Evolutionary conservation across 2,797 vertebrate genomes (phyloP), one percentile per base, ranked within the genome.

Genomic region (Phrynocephalus forsythii): DNA sequence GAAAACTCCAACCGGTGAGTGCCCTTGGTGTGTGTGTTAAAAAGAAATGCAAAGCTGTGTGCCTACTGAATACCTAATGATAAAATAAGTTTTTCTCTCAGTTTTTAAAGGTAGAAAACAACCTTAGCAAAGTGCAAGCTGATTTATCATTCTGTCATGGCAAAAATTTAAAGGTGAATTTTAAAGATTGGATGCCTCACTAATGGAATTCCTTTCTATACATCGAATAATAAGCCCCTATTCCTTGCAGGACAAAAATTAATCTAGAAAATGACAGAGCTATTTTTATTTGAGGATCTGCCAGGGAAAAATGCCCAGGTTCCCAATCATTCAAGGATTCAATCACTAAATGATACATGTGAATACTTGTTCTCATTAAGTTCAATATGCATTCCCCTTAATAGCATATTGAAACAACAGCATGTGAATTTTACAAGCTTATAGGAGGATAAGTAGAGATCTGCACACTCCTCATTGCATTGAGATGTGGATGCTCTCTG

Each of bases 201-300:
- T 60, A 82, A 76, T 15, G 77, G 73, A 7, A 84, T 84, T 90
- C 52, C 15, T 63, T 72, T 50, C 9, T 48, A 28, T 3, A 88
- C 0, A n/a, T 33, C 3, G 13, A 6, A 38, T 77, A 86, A 81
- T 69, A 75, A 22, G 30, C n/a, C 67, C 69, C 26, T 85, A 82
- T n/a, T 10, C 3, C 28, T 28, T 73, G 28, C 67, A 84, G 85
- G 30, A 84, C 71, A 60, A 82, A 11, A 28, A 79, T 73, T 67
- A 67, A 79, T 69, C n/a, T 30, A 30, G 3, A 71, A 82, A 76
- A 38, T n/a, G 28, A 22, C 2, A 6, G 3, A 73, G 82, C 18
- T 0, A 1, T 22, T 26, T 68, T 84, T 30, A 44, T 15, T 68
- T 63, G 20, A 60, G n/a, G 18, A 60, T 63, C 83, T 75, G 71